phyloP scores from a whole-genome alignment of 2,113 vertebrate species.

The Sarotherodon lohbergeri region DNA sequence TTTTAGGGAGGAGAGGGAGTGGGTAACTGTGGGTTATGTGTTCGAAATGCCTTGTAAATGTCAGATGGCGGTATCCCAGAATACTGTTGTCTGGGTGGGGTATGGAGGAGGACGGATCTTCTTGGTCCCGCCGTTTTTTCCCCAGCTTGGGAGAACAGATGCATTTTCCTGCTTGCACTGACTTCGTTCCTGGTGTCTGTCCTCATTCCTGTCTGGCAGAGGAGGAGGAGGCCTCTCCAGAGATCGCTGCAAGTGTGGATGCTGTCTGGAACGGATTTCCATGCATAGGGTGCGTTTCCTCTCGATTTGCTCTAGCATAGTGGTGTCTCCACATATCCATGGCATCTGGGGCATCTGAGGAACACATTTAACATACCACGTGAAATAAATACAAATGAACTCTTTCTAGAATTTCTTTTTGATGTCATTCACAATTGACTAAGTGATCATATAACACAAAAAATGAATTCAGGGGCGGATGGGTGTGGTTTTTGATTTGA shows the following conservation, averaged over 20 bases:
- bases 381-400: not conserved
- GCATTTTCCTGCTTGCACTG: conserved; percentile 89
- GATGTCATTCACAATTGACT: not conserved
- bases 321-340: conserved; percentile 95
- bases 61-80: conserved; percentile 98
- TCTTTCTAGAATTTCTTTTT: not conserved
- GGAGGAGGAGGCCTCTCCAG: conserved; percentile 48
- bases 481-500: not conserved
- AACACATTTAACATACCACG: not conserved
- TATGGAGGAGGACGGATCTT: conserved; percentile 93
- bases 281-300: conserved; percentile 93
- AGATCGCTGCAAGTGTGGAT: conserved; percentile 79
- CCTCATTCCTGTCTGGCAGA: conserved; percentile 39
- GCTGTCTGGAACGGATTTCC: conserved; percentile 92
- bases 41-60: conserved; percentile 28
- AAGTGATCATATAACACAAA: not conserved
- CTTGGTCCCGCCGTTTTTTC: conserved; percentile 84
- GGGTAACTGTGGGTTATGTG: conserved; percentile 34
- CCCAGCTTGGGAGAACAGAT: conserved; percentile 84
- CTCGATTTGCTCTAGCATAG: conserved; percentile 97
- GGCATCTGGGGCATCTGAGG: conserved; percentile 89
- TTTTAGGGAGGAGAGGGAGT: conserved; percentile 25
- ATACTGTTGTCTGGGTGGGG: conserved; percentile 89
- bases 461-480: not conserved
- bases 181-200: conserved; percentile 44